phyloP scores from a whole-genome alignment of 1,140 invertebrate genomes.

The Ceratitis capitata region DNA sequence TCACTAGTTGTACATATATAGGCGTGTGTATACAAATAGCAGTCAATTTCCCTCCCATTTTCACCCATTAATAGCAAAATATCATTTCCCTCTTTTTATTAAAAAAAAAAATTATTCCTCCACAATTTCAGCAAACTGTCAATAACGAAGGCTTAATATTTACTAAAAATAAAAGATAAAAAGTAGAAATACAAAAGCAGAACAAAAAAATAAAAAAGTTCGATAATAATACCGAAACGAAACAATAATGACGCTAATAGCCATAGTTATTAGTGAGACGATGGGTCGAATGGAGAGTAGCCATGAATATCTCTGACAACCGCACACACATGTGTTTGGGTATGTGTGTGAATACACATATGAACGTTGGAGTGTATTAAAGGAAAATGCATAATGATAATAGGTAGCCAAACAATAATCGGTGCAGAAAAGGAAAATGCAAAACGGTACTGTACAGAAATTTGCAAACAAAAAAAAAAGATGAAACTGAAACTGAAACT shows the following conservation, averaged over 20 bases:
- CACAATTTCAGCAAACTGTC: neutral
- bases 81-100: too few species aligned
- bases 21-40: too few species aligned
- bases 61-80: too few species aligned
- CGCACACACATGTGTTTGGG: neutral
- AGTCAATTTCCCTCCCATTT: too few species aligned
- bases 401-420: constrained; percentile 2
- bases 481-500: too few species aligned
- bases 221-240: neutral
- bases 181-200: neutral
- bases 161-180: neutral
- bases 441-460: neutral
- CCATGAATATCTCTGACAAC: neutral
- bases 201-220: too few species aligned
- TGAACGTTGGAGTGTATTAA: neutral
- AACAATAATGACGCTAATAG: neutral
- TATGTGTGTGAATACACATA: neutral
- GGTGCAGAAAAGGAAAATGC: neutral
- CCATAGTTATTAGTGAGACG: constrained; percentile 23
- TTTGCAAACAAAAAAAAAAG: too few species aligned
- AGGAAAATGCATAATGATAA: neutral
- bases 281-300: neutral
- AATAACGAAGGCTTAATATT: neutral
- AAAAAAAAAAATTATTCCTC: too few species aligned
- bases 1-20: too few species aligned